phyloP scores from a whole-genome alignment of 2,888 invertebrate species.

The Pardosa pseudoannulata region DNA sequence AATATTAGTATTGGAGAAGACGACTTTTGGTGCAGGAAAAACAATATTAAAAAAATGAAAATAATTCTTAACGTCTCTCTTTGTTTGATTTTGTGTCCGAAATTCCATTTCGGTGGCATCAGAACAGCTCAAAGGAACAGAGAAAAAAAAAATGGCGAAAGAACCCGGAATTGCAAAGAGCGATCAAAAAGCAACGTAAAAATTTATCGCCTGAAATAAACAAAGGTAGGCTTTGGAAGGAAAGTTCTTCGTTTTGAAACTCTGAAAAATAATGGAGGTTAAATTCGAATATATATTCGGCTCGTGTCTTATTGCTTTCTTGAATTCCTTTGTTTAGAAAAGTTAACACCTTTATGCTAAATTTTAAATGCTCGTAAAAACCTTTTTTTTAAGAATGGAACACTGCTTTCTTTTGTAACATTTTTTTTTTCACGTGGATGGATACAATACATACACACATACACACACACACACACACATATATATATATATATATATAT shows the following conservation, averaged over 20 bases:
- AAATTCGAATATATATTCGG: constrained; percentile 1
- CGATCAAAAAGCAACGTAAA: constrained; percentile 62
- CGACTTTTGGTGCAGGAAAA: neutral
- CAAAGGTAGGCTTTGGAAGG: constrained; percentile 36
- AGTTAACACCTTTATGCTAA: neutral
- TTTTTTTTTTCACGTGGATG: no score
- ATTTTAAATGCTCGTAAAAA: no score
- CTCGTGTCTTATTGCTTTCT: neutral
- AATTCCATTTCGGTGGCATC: neutral
- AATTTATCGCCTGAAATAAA: constrained; percentile 68
- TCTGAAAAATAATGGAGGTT: neutral
- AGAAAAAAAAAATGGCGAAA: neutral
- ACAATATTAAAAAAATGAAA: neutral
- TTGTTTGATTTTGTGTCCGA: neutral
- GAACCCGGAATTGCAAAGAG: neutral
- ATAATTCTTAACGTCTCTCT: neutral
- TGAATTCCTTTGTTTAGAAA: neutral
- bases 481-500: no score
- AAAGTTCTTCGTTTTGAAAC: neutral
- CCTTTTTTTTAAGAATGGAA: no score
- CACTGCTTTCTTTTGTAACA: no score
- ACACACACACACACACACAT: no score
- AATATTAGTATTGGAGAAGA: neutral
- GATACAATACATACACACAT: no score
- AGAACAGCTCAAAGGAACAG: neutral